phyloP scores from a whole-genome alignment of 2,113 vertebrate species.

The Oncorhynchus masou region DNA sequence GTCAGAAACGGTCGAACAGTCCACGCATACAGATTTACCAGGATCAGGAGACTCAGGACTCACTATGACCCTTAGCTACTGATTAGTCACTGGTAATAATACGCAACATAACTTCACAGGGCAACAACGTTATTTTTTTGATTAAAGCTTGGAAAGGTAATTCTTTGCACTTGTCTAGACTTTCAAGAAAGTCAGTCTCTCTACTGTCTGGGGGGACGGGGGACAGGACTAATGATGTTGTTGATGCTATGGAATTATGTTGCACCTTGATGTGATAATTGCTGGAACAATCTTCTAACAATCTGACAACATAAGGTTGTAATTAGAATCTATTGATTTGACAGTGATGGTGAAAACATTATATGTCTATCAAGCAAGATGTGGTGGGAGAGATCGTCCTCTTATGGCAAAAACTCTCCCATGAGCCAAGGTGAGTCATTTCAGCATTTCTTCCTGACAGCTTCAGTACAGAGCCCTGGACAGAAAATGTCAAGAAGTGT shows the following conservation, averaged over 20 bases:
- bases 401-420: conserved; percentile 31
- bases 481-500: conserved; percentile 37
- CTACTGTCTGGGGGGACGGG: no score
- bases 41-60: neutral
- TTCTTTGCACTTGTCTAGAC: neutral
- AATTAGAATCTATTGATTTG: neutral
- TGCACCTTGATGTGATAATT: neutral
- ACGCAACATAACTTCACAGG: neutral
- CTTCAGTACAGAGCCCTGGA: conserved; percentile 1
- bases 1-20: conserved; percentile 61
- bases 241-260: neutral
- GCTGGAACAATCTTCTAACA: no score
- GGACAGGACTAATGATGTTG: neutral
- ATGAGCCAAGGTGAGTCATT: conserved; percentile 23
- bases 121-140: neutral
- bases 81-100: neutral
- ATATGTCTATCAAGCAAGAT: neutral
- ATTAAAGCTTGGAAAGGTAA: neutral
- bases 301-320: neutral
- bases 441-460: conserved; percentile 15
- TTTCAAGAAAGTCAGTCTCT: neutral
- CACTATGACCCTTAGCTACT: neutral
- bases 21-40: conserved; percentile 29
- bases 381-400: conserved; percentile 2
- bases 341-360: neutral